Percentiles rank a stretch among this genome's conserved stretches.
These are phyloP conservation scores for Oncorhynchus masou DNA, from an alignment of 2,113 vertebrate species.

Conservation along the genomic window DNA sequence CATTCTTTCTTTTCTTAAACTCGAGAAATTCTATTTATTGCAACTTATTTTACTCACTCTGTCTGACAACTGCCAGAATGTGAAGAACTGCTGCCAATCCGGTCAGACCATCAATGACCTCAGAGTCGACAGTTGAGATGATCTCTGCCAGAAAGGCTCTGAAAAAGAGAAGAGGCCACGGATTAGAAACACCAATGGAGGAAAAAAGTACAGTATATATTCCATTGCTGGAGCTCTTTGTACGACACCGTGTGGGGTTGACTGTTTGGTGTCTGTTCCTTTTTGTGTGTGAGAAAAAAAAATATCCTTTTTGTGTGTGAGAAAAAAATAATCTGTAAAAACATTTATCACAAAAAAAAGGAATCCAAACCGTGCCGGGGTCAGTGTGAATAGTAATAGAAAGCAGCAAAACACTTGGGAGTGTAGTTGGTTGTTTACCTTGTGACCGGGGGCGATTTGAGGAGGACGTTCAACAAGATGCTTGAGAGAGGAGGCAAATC, in stretches of 20 bases:
- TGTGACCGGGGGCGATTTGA: constrained; percentile 74
- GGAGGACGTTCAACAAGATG: constrained; percentile 74
- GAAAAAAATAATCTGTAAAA: not conserved
- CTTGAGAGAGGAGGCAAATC: constrained; percentile 87
- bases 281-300: no score
- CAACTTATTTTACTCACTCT: constrained; percentile 69
- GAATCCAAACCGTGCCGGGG: not conserved
- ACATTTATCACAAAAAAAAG: not conserved
- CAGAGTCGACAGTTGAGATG: constrained; percentile 71
- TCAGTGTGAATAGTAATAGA: no score
- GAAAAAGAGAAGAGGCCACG: not conserved
- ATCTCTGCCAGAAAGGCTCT: constrained; percentile 86
- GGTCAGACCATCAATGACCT: constrained; percentile 77
- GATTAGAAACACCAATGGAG: no score
- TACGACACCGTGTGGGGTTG: not conserved
- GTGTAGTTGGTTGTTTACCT: constrained; percentile 70
- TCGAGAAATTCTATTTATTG: not conserved
- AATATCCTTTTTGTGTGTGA: no score
- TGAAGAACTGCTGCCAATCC: constrained; percentile 77
- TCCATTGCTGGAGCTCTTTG: no score
- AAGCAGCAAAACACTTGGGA: not conserved
- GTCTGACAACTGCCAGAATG: constrained; percentile 73
- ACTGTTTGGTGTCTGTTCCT: no score
- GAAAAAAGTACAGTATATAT: no score
- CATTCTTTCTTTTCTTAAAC: not conserved